Evolutionary conservation across 1,140 invertebrate genomes (phyloP), one percentile per base, ranked within the genome.

Genomic region (Drosophila paulistorum): DNA sequence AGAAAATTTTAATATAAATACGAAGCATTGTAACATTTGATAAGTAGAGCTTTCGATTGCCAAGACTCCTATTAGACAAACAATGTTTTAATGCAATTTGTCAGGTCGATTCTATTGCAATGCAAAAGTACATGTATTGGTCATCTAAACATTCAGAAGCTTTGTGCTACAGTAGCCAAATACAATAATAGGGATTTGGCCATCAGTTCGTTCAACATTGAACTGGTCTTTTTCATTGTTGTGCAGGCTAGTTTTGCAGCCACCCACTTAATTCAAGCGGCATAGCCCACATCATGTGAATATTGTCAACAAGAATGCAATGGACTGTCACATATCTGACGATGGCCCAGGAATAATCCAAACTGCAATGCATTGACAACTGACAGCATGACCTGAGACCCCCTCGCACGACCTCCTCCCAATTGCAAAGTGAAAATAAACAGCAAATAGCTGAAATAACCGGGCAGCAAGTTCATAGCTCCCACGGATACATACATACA

Each of bases 231-330:
- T 14, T 45, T 62, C 41, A 61, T 42, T 39, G 39, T 13, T 30
- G 26, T 30, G 6, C 26, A 30, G 26, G 26, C 5, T 30, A 30
- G 26, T 30, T 26, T 30, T 30, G 4, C 39, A 6, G 26, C 5
- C 23, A 13, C 54, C 61, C n/a, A 9, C n/a, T 37, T 23, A 14
- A 10, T 23, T 51, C 23, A 30, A 17, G 11, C 41, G n/a, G n/a
- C 61, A 63, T 58, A 58, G 20, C 57, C 33, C 57, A 37, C 33
- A 33, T 35, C 33, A 58, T 55, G 26, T 10, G 13, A 48, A 65
- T 54, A 17, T 55, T 65, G 63, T 65, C 48, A 65, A 62, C 42
- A 62, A 20, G 57, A 59, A 59, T 59, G 57, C 60, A 62, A 37
- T 51, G 23, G 33, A 65, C 63, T 55, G 26, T 45, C 61, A 63